Percentiles rank a stretch among this genome's conserved stretches.
These are phyloP conservation scores for Ariolimax columbianus DNA, from an alignment of 2,888 invertebrate species.

Conservation along the genomic window DNA sequence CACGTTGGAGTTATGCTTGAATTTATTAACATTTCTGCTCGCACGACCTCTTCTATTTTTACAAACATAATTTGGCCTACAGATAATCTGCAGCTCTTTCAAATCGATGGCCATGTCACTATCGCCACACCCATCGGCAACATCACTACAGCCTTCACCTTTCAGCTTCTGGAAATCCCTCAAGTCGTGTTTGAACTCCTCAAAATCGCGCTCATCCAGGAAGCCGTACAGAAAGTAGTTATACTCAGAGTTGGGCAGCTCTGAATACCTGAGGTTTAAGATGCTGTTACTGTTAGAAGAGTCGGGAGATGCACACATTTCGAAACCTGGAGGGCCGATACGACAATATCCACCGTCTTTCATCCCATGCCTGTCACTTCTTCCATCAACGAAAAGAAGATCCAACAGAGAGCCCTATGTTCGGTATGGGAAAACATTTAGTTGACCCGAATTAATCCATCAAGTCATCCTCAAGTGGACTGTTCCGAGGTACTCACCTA, in stretches of 20 bases:
- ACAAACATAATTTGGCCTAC: slow-evolving; percentile 38
- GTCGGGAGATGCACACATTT: slow-evolving; percentile 16
- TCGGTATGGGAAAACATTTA: too few relatives aligned
- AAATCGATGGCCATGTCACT: slow-evolving; percentile 13
- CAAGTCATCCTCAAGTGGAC: too few relatives aligned
- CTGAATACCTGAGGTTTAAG: slow-evolving; percentile 41
- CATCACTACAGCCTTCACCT: slow-evolving; percentile 30
- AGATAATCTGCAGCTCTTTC: slow-evolving; percentile 29
- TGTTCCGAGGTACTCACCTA: too few relatives aligned
- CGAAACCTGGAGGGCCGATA: background rate
- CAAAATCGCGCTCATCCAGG: slow-evolving; percentile 70
- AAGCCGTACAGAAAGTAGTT: slow-evolving; percentile 33
- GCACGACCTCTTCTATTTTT: slow-evolving; percentile 26
- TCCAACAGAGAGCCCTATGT: too few relatives aligned
- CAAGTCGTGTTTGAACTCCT: slow-evolving; percentile 72
- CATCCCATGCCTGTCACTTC: slow-evolving; percentile 2
- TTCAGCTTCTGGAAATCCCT: slow-evolving; percentile 60
- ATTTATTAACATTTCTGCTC: background rate
- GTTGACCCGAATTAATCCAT: too few relatives aligned
- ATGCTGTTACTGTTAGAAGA: slow-evolving; percentile 24
- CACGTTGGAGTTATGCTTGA: background rate
- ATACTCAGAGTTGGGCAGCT: slow-evolving; percentile 29
- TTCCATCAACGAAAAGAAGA: too few relatives aligned
- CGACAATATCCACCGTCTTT: slow-evolving; percentile 38
- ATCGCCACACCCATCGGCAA: background rate